Percentiles rank a stretch among this genome's conserved stretches.
Evolutionary conservation across 2,797 vertebrate genomes (phyloP).

Genomic region (Lateolabrax maculatus): DNA sequence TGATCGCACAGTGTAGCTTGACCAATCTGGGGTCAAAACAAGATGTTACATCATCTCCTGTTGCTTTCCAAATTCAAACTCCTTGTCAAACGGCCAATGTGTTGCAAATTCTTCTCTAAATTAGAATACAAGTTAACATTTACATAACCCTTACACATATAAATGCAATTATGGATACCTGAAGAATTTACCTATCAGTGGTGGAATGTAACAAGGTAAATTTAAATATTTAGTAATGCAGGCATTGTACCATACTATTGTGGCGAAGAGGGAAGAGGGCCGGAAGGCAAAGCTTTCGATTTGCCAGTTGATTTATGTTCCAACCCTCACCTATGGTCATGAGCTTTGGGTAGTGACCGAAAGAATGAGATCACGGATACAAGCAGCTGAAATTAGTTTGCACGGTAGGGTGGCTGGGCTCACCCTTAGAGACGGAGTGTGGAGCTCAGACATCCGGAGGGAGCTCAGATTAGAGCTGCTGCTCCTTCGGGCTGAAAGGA

Average conservation of each 20-base stretch:
- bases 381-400: too few species aligned
- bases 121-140: background rate
- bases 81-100: background rate
- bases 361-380: background rate
- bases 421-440: background rate
- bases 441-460: too few species aligned
- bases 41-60: background rate
- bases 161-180: background rate
- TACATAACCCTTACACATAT: background rate
- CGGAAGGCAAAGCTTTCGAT: background rate
- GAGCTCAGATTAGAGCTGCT: too few species aligned
- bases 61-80: background rate
- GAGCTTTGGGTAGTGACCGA: background rate
- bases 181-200: too few species aligned
- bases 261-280: background rate
- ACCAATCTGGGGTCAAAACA: slow-evolving; percentile 33
- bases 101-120: background rate
- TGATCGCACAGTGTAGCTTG: slow-evolving; percentile 15
- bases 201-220: too few species aligned
- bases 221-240: too few species aligned
- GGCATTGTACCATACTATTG: background rate
- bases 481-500: too few species aligned
- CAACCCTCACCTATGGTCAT: too few species aligned
- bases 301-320: too few species aligned
- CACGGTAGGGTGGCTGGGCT: background rate